These are phyloP conservation scores for Ophion obscuratus DNA, from an alignment of 2,888 invertebrate species.

Conservation along the genomic window DNA sequence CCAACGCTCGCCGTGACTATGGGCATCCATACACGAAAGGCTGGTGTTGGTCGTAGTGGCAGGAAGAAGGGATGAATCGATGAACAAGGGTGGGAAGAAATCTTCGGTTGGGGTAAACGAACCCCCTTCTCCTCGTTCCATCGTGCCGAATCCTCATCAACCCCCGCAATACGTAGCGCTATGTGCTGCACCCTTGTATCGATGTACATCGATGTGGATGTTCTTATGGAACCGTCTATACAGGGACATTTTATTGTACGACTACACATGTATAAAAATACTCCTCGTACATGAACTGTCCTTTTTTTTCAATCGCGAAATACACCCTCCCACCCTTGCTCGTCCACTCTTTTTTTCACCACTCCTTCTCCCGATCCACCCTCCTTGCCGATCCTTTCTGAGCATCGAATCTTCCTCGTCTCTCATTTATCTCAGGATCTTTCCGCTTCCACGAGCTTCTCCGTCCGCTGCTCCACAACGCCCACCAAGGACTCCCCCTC, in stretches of 20 bases:
- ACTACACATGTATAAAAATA: background rate
- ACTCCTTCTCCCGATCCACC: background rate
- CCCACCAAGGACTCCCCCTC: conserved; percentile 4
- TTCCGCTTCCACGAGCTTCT: conserved; percentile 18
- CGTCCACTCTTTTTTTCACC: conserved; percentile 31
- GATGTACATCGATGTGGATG: background rate
- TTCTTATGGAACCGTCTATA: background rate
- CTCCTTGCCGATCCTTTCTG: background rate
- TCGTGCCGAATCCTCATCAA: conserved; percentile 69
- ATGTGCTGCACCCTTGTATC: background rate
- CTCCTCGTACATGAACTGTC: conserved; percentile 75
- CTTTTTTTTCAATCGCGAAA: conserved; percentile 76
- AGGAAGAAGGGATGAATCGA: conserved; percentile 70
- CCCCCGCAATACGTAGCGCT: conserved; percentile 63
- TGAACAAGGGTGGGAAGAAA: conserved; percentile 70
- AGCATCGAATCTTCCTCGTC: conserved; percentile 55
- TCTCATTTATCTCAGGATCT: conserved; percentile 57
- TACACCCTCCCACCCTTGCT: conserved; percentile 57
- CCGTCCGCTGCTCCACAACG: background rate
- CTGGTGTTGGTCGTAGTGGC: background rate
- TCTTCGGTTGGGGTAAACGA: conserved; percentile 75
- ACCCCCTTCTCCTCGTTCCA: conserved; percentile 73
- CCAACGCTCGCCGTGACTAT: conserved; percentile 53
- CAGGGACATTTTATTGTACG: background rate
- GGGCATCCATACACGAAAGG: background rate